Base-by-base conservation (phyloP, 2,888 invertebrate genomes). In the Thereva nobilitata region DNA sequence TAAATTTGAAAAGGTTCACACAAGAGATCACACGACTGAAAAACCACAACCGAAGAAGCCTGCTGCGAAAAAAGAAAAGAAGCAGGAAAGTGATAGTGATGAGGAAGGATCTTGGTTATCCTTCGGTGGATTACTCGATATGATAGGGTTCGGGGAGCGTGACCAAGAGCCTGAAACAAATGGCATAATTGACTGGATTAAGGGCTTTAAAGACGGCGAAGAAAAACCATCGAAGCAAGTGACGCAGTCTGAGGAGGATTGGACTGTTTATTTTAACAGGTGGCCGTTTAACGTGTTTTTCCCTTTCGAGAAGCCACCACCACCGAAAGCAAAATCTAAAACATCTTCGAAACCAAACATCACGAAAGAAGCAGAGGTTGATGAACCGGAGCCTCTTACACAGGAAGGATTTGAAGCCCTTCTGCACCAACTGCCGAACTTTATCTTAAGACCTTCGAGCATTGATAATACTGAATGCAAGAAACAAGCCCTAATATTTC, bases 401-500 rank as follows among this genome's bases (percentile, higher is more conserved):
- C 74, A 76, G 66, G 74, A 74, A 64, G 72, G 75, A 70, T 86
- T 87, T 75, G 85, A 86, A 75, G 84, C 86, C 73, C 82, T 87
- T 72, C 85, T 88, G 76, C 84, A 87, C 73, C 85, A 85, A 75
- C 82, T 88, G 71, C 88, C 89, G 67, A 86, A 86, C 56, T 89
- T 89, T 78, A 85, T 88, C 71, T 86, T 88, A 69, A 87, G 88
- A 81, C 87, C 87, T 76, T 85, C 86, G 67, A 84, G 84, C 71
- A 85, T 87, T 70, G 84, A 85, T 75, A 85, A 86, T 75, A 81
- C 84, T 56, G 86, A 86, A 77, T 89, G 89, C 81, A 84, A 87
- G 72, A 86, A 87, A 75, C 89, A 89, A 72, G 86, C 89, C 67
- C 86, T 86, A 78, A 86, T 89, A 74, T 85, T 89, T 72, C 80